These are phyloP conservation scores for Poeciliopsis paucimaculata DNA, from an alignment of 2,797 vertebrate genomes.

Conservation along the genomic window DNA sequence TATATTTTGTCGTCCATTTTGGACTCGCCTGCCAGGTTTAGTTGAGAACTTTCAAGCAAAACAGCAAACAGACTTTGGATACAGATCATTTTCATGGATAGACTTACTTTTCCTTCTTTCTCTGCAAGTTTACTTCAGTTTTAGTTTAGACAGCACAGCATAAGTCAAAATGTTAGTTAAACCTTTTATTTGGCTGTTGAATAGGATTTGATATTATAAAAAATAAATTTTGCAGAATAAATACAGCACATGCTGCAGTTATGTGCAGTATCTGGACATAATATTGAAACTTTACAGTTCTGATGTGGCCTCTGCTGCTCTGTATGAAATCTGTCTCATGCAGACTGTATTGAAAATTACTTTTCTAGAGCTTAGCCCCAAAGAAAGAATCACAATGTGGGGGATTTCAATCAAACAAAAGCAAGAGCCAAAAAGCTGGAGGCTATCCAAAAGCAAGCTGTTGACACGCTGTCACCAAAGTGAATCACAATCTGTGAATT, in stretches of 20 bases:
- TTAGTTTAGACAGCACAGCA: neutral
- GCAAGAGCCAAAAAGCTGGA: constrained; percentile 6
- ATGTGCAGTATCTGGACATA: neutral
- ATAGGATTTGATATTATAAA: neutral
- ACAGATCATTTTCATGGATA: neutral
- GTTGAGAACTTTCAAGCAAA: neutral
- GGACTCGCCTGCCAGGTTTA: neutral
- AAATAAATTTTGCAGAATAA: neutral
- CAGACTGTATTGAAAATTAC: constrained; percentile 4
- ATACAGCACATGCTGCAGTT: neutral
- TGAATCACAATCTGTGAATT: neutral
- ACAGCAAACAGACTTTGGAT: neutral
- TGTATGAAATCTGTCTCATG: neutral
- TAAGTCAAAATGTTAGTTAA: neutral
- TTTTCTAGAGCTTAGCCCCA: constrained; percentile 23
- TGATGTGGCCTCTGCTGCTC: neutral
- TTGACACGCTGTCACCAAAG: constrained; percentile 29
- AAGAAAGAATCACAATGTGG: constrained; percentile 16
- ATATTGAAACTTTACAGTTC: neutral
- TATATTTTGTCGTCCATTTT: neutral
- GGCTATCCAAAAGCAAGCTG: neutral
- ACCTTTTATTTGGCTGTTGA: neutral
- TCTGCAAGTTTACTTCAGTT: neutral
- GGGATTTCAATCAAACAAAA: constrained; percentile 32
- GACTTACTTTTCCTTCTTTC: neutral